These are phyloP conservation scores for Sterrhoptilus dennistouni DNA, from an alignment of 2,113 vertebrate species.

Conservation along the genomic window DNA sequence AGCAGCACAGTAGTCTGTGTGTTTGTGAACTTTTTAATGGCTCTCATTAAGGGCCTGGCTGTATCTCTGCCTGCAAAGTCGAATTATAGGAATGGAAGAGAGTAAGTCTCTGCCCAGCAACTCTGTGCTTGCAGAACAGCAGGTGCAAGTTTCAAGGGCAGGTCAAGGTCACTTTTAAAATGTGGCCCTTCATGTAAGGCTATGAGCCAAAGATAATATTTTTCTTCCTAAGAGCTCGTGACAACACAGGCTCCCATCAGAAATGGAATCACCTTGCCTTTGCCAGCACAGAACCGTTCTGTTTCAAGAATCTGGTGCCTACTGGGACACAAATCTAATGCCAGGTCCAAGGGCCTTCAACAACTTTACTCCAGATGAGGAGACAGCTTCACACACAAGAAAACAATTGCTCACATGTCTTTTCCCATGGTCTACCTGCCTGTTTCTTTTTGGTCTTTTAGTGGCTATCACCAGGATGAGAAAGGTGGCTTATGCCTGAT, in stretches of 20 bases:
- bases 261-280: neutral
- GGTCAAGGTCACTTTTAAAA: neutral
- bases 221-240: neutral
- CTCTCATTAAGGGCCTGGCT: neutral
- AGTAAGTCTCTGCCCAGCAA: neutral
- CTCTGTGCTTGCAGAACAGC: neutral
- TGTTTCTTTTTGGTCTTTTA: neutral
- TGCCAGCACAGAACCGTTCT: neutral
- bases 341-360: neutral
- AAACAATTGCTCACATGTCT: neutral
- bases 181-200: neutral
- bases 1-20: neutral
- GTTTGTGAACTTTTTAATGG: neutral
- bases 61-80: neutral
- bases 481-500: neutral
- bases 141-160: neutral
- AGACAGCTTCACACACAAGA: neutral
- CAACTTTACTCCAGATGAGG: neutral
- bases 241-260: neutral
- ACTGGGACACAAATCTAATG: constrained; percentile 18
- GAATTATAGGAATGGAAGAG: neutral
- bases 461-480: neutral
- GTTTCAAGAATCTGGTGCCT: constrained; percentile 26
- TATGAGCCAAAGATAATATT: neutral
- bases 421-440: neutral